Evolutionary conservation across 2,113 vertebrate species (phyloP).

Genomic region (Engraulis encrasicolus): DNA sequence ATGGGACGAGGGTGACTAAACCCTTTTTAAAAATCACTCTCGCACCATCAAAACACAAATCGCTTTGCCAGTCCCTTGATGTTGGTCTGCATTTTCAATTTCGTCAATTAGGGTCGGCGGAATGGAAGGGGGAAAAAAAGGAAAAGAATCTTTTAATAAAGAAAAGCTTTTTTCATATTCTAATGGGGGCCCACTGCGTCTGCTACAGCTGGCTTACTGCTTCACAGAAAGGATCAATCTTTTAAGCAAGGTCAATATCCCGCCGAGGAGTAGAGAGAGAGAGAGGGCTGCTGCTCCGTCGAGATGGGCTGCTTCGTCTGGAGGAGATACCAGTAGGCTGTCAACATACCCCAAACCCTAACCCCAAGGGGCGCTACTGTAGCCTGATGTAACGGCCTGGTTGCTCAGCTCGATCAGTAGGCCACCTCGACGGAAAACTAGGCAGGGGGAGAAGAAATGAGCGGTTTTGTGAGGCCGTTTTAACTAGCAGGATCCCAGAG

Average conservation of each 20-base stretch:
- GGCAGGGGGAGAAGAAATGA: not conserved
- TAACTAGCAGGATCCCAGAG: slow-evolving; percentile 1
- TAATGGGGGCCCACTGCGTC: slow-evolving; percentile 42
- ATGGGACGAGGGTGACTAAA: not conserved
- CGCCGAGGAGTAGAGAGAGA: not conserved
- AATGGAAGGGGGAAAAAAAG: slow-evolving; percentile 18
- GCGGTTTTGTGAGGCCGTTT: not conserved
- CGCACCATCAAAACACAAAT: slow-evolving; percentile 53
- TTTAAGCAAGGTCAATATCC: slow-evolving; percentile 48
- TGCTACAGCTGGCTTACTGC: slow-evolving; percentile 24
- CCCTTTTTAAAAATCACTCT: slow-evolving; percentile 35
- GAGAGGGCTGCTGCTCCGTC: too few relatives aligned
- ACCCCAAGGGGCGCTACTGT: too few relatives aligned
- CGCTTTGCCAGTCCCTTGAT: slow-evolving; percentile 43
- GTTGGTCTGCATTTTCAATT: slow-evolving; percentile 54
- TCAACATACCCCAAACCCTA: too few relatives aligned
- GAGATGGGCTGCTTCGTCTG: too few relatives aligned
- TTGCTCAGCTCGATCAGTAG: too few relatives aligned
- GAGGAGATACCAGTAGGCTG: too few relatives aligned
- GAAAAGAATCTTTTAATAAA: slow-evolving; percentile 33
- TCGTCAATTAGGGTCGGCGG: slow-evolving; percentile 53
- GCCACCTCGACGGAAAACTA: too few relatives aligned
- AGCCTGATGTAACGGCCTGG: too few relatives aligned
- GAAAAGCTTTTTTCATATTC: slow-evolving; percentile 49
- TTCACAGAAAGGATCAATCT: slow-evolving; percentile 39